phyloP scores from a whole-genome alignment of 2,888 invertebrate species.

The Heterodera filipjevi region DNA sequence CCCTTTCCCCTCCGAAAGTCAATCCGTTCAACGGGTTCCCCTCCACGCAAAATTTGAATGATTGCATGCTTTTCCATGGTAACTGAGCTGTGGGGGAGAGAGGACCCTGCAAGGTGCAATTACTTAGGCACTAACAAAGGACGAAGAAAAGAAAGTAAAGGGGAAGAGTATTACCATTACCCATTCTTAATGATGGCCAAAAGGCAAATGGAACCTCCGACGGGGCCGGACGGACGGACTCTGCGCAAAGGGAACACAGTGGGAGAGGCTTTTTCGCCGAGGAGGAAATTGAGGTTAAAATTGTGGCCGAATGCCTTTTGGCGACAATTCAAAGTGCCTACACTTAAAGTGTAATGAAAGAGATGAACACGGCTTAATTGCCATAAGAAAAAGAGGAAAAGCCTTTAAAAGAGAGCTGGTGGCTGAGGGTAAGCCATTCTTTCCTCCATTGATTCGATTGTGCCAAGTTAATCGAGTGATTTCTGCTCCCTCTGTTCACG shows the following conservation, averaged over 20 bases:
- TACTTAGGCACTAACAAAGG: neutral
- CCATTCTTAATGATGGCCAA: conserved; percentile 19
- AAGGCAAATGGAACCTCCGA: conserved; percentile 33
- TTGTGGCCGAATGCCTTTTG: too few species aligned
- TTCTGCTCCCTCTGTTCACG: neutral
- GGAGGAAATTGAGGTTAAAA: neutral
- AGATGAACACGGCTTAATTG: too few species aligned
- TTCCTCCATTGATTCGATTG: neutral
- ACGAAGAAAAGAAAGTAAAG: neutral
- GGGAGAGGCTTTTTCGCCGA: conserved; percentile 23
- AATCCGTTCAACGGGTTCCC: neutral
- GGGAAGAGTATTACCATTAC: neutral
- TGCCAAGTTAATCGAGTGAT: neutral
- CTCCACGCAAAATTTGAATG: neutral
- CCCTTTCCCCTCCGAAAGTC: neutral
- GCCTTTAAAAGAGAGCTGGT: too few species aligned
- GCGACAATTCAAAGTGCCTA: too few species aligned
- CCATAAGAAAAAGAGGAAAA: too few species aligned
- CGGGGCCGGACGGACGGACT: conserved; percentile 46
- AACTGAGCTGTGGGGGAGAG: neutral
- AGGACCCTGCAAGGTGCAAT: neutral
- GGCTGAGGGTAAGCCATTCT: too few species aligned
- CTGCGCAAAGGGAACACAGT: conserved; percentile 55
- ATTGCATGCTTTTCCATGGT: conserved; percentile 2
- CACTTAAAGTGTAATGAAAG: too few species aligned